phyloP scores from a whole-genome alignment of 2,888 invertebrate species.

The Arrhopalites spinosus region DNA sequence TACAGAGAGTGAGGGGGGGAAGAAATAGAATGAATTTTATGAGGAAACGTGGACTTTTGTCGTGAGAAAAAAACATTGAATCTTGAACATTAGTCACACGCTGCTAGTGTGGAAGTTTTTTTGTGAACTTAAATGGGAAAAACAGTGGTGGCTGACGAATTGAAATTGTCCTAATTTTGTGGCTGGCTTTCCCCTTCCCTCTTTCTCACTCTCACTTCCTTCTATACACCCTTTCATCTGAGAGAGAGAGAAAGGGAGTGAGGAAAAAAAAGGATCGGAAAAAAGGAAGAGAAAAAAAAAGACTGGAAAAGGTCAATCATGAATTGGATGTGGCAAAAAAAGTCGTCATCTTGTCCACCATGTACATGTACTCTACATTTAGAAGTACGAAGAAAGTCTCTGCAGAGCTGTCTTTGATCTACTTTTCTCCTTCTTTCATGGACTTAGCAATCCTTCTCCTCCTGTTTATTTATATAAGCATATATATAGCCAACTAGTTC shows the following conservation, averaged over 20 bases:
- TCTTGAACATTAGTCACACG: conserved; percentile 24
- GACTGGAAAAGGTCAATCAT: conserved; percentile 26
- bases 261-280: neutral
- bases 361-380: neutral
- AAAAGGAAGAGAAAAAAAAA: neutral
- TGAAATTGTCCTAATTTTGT: conserved; percentile 31
- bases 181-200: neutral
- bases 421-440: neutral
- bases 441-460: neutral
- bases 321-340: conserved; percentile 20
- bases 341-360: neutral
- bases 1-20: neutral
- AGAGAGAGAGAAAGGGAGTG: neutral
- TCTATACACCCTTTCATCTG: neutral
- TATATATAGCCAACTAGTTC: neutral
- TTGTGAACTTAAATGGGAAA: neutral
- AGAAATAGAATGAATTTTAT: conserved; percentile 8
- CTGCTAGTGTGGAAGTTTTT: neutral
- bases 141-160: conserved; percentile 17
- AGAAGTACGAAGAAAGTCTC: neutral
- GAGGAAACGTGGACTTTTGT: conserved; percentile 24
- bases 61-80: conserved; percentile 27
- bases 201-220: neutral
- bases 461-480: neutral
- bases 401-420: conserved; percentile 10